These are phyloP conservation scores for Elgonia sp. DNA, from an alignment of 2,888 invertebrate species.

Conservation along the genomic window DNA sequence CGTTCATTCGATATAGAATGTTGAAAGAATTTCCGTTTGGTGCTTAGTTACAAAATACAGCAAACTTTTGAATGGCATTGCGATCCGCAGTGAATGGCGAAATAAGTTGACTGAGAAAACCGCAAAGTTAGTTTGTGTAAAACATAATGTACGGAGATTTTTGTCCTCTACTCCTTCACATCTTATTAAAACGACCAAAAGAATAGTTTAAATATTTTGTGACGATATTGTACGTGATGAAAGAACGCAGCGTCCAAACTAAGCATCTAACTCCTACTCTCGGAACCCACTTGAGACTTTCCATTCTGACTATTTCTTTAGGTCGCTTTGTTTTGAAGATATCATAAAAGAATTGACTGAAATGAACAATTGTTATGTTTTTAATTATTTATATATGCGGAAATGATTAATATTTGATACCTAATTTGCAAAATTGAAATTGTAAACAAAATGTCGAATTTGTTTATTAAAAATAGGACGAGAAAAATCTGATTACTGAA, in stretches of 20 bases:
- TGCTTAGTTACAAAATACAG: conserved; percentile 44
- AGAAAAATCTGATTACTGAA: no score
- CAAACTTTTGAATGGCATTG: conserved; percentile 53
- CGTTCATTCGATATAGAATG: conserved; percentile 18
- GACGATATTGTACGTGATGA: conserved; percentile 38
- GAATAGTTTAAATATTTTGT: conserved; percentile 68
- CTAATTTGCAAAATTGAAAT: no score
- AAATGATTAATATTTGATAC: no score
- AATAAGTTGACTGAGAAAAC: conserved; percentile 61
- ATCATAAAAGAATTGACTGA: not conserved
- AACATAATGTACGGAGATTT: conserved; percentile 54
- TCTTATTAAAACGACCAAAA: conserved; percentile 63
- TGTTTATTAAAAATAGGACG: no score
- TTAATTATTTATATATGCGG: no score
- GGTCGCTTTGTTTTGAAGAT: conserved; percentile 19
- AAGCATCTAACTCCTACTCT: conserved; percentile 13
- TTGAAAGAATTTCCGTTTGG: conserved; percentile 43
- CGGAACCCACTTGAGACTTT: conserved; percentile 16
- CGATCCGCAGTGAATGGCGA: conserved; percentile 44
- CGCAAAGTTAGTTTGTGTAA: conserved; percentile 61
- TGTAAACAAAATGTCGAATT: no score
- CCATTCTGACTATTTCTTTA: conserved; percentile 23
- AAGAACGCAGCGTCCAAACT: conserved; percentile 35
- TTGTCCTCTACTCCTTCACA: conserved; percentile 20
- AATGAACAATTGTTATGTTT: no score